Conservation (phyloP, 2,797 vertebrate species). For the Tokudaia tokunoshimensis region DNA sequence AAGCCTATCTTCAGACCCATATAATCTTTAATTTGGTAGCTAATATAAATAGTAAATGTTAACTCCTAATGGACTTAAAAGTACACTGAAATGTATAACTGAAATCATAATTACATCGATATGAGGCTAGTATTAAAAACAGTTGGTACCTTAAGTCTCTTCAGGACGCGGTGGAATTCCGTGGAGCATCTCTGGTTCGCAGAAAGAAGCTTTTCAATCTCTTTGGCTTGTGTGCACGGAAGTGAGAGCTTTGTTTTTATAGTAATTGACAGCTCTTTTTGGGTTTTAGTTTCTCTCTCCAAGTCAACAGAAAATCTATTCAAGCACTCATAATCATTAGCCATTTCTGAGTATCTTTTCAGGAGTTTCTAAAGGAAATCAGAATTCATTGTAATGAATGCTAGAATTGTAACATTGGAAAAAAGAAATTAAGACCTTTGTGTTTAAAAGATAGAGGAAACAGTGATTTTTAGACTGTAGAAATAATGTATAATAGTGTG, state of each 20-base stretch:
- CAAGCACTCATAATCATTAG: conserved; percentile 84
- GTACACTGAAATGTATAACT: background rate
- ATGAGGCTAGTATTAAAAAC: conserved; percentile 16
- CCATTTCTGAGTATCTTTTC: conserved; percentile 82
- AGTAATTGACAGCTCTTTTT: conserved; percentile 67
- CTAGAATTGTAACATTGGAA: background rate
- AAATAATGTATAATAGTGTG: conserved; percentile 27
- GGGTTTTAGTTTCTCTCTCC: conserved; percentile 79
- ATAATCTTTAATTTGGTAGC: background rate
- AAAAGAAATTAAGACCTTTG: conserved; percentile 29
- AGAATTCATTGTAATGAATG: conserved; percentile 13
- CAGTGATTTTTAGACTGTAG: background rate
- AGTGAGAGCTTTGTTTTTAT: conserved; percentile 80
- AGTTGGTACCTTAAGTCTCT: conserved; percentile 87
- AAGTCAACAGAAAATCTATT: conserved; percentile 81
- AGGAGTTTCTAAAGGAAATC: conserved; percentile 86
- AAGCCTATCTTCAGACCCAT: background rate
- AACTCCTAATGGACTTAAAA: conserved; percentile 22
- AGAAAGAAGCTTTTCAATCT: conserved; percentile 83
- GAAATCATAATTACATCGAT: background rate
- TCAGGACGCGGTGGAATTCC: conserved; percentile 84
- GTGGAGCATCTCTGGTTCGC: conserved; percentile 81
- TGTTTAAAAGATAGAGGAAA: background rate
- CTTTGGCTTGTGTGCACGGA: conserved; percentile 66
- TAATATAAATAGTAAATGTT: background rate